Evolutionary conservation across 1,140 invertebrate genomes (phyloP).

Genomic region (Druon quercuslanigerum): DNA sequence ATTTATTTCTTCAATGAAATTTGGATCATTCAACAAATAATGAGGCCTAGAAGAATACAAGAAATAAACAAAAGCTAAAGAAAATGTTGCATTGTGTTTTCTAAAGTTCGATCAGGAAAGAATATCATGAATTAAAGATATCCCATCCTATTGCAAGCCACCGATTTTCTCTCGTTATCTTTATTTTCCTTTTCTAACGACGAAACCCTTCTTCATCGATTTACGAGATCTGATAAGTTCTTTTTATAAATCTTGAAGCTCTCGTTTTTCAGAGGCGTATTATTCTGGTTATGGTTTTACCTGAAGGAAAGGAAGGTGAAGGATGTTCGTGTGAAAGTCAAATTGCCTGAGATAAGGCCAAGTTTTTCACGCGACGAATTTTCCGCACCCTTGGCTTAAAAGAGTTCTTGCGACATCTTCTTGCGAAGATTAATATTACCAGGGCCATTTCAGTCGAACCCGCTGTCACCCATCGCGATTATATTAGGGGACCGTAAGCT

Average conservation of each 20-base stretch:
- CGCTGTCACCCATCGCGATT: constrained; percentile 58
- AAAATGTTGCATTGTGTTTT: too few species aligned
- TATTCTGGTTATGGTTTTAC: constrained; percentile 38
- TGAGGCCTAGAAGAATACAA: too few species aligned
- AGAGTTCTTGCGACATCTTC: constrained; percentile 43
- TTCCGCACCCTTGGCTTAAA: constrained; percentile 46
- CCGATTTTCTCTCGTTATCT: constrained; percentile 11
- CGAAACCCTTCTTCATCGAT: background rate
- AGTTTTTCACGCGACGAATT: constrained; percentile 58
- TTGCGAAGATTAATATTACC: constrained; percentile 65
- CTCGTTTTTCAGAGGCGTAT: constrained; percentile 2
- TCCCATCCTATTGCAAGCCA: background rate
- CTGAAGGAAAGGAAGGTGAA: background rate
- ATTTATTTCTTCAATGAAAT: too few species aligned
- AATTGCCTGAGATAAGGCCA: constrained; percentile 46
- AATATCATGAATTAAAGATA: constrained; percentile 15
- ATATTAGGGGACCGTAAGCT: constrained; percentile 33
- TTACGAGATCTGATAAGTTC: constrained; percentile 14
- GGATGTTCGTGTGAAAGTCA: background rate
- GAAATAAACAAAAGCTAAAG: too few species aligned
- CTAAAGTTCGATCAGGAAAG: background rate
- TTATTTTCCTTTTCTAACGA: background rate
- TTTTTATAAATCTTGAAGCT: constrained; percentile 1
- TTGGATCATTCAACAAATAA: too few species aligned
- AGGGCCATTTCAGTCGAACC: constrained; percentile 44